Evolutionary conservation across 2,113 vertebrate species (phyloP), one percentile per base, ranked within the genome.

Genomic region (Psilopogon haemacephalus): DNA sequence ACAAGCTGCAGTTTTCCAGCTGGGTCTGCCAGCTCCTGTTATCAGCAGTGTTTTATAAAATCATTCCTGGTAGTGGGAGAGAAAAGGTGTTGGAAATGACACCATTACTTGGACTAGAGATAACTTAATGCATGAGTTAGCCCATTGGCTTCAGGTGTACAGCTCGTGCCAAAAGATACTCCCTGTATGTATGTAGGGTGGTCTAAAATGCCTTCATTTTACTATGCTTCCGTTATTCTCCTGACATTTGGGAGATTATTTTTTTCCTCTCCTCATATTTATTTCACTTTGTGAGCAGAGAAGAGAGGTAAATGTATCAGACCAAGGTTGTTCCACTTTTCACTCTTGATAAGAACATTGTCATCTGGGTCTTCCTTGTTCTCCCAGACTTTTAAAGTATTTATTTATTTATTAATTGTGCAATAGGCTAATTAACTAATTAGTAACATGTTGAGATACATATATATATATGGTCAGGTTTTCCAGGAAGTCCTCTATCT

Each of bases 351-450:
- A 88, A 80, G 37, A 80, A 72, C 35, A 27, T 48, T 89, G 67
- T 90, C 68, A 83, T 42, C 38, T 93, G 60, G 72, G 86, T 42
- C 74, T 91, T 89, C 68, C 67, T 86, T 92, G 75, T 89, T 90
- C 75, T 92, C 50, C 9, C 40, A 84, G 56, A 64, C 54, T 94
- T 91, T 80, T 5, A 65, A 71, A 87, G 68, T 95, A 94, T 74
- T 93, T 93, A 78, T 89, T 93, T 91, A 73, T 93, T 78, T 90
- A 80, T 73, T 0, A 82, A 86, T 93, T 90, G 91, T 95, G 89
- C 91, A 94, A 93, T 91, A 90, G 37, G 40, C 59, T 95, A 75
- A 93, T 93, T 89, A 91, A 78, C 54, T 93, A 86, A 93, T 93
- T 94, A 88, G 74, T 68, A 84, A 42, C 9, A 42, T 46, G 56